Base-by-base conservation (phyloP, 2,888 invertebrate genomes). In the Glomeris marginata region DNA sequence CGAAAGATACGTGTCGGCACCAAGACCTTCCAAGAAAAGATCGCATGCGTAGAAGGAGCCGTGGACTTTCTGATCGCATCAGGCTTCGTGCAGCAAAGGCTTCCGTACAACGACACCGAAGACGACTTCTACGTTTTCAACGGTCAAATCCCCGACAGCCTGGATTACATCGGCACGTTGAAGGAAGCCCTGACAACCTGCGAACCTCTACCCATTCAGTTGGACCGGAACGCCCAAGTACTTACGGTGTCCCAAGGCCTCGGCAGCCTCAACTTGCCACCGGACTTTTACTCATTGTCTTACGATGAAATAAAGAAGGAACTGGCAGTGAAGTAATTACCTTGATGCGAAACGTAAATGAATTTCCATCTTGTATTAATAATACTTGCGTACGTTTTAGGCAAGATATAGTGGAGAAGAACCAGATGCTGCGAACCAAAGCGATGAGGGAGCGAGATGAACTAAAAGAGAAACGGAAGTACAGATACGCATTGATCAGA, bases 371-470 rank as follows among this genome's bases (percentile, higher is more conserved):
- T n/a, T 40, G 16, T 10, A 13, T 41, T 11, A 15, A 16, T 41
- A 41, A 41, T 41, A 16, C 10, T 10, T 41, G 10, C 11, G 36
- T 10, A 21, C 13, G 5, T 41, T 50, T 47, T 59, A 83, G 85
- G 58, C 63, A 75, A 15, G 85, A 88, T 65, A 77, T 78, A 1
- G 74, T 83, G 36, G 91, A 91, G 63, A 80, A 75, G 60, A 77
- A 81, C 61, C 78, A 85, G 63, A 80, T 86, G 71, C 70, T 97
- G 6, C 74, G 88, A 60, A 95, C 95, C 0, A 91, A 90, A 66
- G 91, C 90, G 2, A 95, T 95, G 91, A 70, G 92, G 20, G 91
- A 94, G 62, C 82, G 84, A 55, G 90, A 94, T 54, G 87, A 87
- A 62, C 67, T 80, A 53, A 70, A 83, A 46, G 84, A 83, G 61